Evolutionary conservation across 2,888 invertebrate genomes (phyloP), one percentile per base, ranked within the genome.

Genomic region (Arrhopalites spinosus): DNA sequence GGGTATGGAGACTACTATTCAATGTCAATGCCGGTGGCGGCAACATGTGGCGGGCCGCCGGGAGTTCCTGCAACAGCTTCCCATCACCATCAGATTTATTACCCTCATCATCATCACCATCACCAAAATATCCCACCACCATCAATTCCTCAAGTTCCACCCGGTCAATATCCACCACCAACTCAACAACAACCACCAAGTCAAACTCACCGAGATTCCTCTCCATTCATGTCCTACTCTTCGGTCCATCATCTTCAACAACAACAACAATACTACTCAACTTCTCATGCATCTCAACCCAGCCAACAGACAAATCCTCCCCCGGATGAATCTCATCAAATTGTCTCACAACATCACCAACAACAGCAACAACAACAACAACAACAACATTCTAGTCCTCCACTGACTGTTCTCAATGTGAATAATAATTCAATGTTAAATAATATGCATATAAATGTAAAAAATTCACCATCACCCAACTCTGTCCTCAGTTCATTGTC

Each of bases 91-190:
- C 72, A 72, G 17, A 27, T 72, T 43, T 72, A 72, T 63, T 72
- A 63, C 25, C 53, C 47, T 63, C 70, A 64, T 43, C 78, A 66
- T 66, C 76, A 67, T 71, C 75, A 78, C 23, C 78, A 76, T 25
- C 69, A 88, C 81, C 91, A 90, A 78, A 91, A 92, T 80, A 87
- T 90, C 45, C 87, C 87, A 78, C 84, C 86, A 71, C 50, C 78
- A 76, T 7, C 73, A 83, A 66, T 83, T 77, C 81, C 80, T 45
- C 72, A 72, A 72, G 36, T 61, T 8, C 71, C 71, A 30, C 61
- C 71, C 23, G 61, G 59, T n/a, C 72, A 70, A 66, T 50, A 69
- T 11, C 74, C 63, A 36, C 67, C 50, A 30, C 74, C 63, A 30
- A 61, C 64, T n/a, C 69, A 68, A 74, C 59, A 74, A 2, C 71